These are phyloP conservation scores for Cinclus cinclus DNA, from an alignment of 2,113 vertebrate genomes.

Conservation along the genomic window DNA sequence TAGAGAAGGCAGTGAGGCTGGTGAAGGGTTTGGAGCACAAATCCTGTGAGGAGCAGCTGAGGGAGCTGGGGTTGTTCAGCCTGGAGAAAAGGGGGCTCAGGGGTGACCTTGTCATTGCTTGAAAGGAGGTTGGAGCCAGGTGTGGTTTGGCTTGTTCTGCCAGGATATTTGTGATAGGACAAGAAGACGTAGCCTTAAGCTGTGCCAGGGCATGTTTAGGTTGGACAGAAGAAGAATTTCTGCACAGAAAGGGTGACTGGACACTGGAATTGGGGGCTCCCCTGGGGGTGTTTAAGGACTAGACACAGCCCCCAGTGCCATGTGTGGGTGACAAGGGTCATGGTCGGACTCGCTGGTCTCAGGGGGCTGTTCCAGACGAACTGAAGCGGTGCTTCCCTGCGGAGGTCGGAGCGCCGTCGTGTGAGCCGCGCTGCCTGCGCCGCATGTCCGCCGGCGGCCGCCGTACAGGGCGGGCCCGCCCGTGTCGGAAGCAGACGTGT, in stretches of 20 bases:
- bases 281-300: neutral
- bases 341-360: neutral
- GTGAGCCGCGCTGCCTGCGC: neutral
- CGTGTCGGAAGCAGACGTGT: slow-evolving; percentile 27
- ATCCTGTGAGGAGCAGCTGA: neutral
- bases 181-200: neutral
- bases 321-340: neutral
- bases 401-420: too few relatives aligned
- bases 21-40: neutral
- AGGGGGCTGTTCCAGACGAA: too few relatives aligned
- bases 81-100: neutral
- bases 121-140: neutral
- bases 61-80: neutral
- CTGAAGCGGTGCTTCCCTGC: rapidly evolving
- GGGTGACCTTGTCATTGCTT: too few relatives aligned
- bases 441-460: neutral
- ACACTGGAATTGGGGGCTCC: too few relatives aligned
- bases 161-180: too few relatives aligned
- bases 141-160: neutral
- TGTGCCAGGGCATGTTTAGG: neutral
- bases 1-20: rapidly evolving
- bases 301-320: neutral
- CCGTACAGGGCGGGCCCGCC: neutral
- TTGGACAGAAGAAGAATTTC: neutral
- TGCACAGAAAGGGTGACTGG: neutral